Evolutionary conservation across 1,140 invertebrate genomes (phyloP).

Genomic region (Panagrolaimus sp.): DNA sequence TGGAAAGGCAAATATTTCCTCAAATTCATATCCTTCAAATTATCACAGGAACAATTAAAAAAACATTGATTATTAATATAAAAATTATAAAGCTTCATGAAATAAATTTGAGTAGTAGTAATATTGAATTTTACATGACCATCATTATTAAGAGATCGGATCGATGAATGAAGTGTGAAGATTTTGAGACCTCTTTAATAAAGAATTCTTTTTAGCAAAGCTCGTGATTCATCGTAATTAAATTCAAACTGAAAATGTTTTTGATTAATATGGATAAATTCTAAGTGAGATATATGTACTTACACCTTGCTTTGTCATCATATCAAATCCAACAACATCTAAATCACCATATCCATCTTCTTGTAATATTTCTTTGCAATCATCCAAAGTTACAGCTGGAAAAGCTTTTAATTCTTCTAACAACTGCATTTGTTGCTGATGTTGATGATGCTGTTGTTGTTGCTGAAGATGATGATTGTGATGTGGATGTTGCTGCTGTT

Average conservation of each 20-base stretch:
- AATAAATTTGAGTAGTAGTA: no score
- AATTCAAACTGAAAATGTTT: conserved; percentile 5
- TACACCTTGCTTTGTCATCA: conserved; percentile 8
- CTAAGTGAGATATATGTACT: neutral
- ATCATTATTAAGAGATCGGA: no score
- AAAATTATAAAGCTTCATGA: no score
- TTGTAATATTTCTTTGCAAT: neutral
- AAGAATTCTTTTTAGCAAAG: neutral
- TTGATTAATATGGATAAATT: no score
- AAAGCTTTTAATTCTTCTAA: neutral
- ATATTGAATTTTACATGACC: no score
- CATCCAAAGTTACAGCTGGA: neutral
- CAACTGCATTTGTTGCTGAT: neutral
- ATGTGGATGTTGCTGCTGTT: neutral
- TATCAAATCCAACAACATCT: conserved; percentile 8
- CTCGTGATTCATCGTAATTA: conserved; percentile 4
- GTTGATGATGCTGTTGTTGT: neutral
- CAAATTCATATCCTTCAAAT: no score
- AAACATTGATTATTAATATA: no score
- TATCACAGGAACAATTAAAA: no score
- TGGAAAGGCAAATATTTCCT: no score
- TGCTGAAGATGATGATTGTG: neutral
- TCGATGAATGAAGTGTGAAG: no score
- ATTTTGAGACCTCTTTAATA: neutral
- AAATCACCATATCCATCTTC: neutral